Conservation (phyloP, 2,888 invertebrate genomes). For the Strigamia crassipes region DNA sequence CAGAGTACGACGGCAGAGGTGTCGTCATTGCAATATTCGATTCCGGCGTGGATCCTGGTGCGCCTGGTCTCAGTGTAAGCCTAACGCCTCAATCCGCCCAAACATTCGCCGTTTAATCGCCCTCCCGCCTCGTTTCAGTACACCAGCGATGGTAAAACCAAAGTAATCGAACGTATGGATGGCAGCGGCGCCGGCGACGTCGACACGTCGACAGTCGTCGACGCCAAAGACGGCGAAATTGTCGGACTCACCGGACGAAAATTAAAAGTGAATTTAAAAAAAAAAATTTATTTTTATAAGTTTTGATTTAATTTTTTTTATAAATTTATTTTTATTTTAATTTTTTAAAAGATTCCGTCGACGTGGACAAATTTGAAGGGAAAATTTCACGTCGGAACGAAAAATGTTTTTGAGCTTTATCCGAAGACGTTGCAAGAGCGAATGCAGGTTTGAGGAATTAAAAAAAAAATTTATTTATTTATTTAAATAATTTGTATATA, state of each 20-base stretch:
- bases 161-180: constrained; percentile 93
- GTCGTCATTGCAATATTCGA: constrained; percentile 94
- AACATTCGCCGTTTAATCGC: too few relatives aligned
- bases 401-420: constrained; percentile 83
- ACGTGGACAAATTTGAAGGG: constrained; percentile 83
- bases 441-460: constrained; percentile 60
- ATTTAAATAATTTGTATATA: too few relatives aligned
- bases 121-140: constrained; percentile 65
- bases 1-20: constrained; percentile 87
- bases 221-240: constrained; percentile 72
- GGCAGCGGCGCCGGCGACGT: constrained; percentile 98
- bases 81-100: not conserved
- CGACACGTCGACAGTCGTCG: constrained; percentile 78
- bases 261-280: constrained; percentile 70
- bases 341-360: constrained; percentile 74
- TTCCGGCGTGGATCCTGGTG: constrained; percentile 96
- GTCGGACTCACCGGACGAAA: constrained; percentile 82
- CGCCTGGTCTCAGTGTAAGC: constrained; percentile 82
- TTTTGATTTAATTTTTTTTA: not conserved
- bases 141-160: constrained; percentile 84
- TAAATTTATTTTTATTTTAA: not conserved
- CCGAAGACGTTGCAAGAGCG: constrained; percentile 81
- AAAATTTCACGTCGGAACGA: constrained; percentile 83
- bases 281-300: not conserved
- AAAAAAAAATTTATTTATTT: not conserved